Evolutionary conservation across 2,113 vertebrate species (phyloP), one percentile per base, ranked within the genome.

Genomic region (Nannospalax galili): DNA sequence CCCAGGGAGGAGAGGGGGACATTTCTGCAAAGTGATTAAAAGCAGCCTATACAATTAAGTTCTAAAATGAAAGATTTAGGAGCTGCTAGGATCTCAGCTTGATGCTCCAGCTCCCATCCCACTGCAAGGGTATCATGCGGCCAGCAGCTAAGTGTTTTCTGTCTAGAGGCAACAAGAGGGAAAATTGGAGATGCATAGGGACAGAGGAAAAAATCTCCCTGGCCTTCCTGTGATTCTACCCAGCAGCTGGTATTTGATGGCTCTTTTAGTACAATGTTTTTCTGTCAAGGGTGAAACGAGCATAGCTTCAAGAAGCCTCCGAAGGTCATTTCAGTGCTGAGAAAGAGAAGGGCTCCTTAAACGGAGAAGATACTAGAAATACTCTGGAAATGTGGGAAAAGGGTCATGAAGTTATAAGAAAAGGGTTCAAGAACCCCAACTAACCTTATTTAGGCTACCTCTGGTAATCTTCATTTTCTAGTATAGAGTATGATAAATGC

Each of bases 241-340:
- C 22, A 90, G 74, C 7, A 75, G 56, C 65, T 67, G 40, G 1
- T 12, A 14, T 30, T 90, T 88, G 64, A 70, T 7, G 1, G 14
- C 42, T 88, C 79, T 90, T 93, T 78, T 77, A 85, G 87, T 40
- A 87, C 69, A 91, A 73, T 26, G 45, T 91, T 19, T 7, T 88
- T 94, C 79, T 73, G 75, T 74, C 40, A 64, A 95, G 91, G 93
- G 78, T 86, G 95, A 96, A 93, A 82, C 72, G 92, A 92, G 14
- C 52, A 6, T 26, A 52, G 28, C 64, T 69, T 80, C 32, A 69
- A 95, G 60, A 94, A 87, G 45, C 26, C 74, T 62, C 60, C 64
- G 42, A 16, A 86, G 72, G 40, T 9, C 6, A 79, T 94, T 93
- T 92, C 37, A 89, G 94, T 92, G 45, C 37, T 80, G 81, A 88